Percentiles rank a stretch among this genome's conserved stretches.
These are phyloP conservation scores for Periphyllus acericola DNA, from an alignment of 2,888 invertebrate species.

Conservation along the genomic window DNA sequence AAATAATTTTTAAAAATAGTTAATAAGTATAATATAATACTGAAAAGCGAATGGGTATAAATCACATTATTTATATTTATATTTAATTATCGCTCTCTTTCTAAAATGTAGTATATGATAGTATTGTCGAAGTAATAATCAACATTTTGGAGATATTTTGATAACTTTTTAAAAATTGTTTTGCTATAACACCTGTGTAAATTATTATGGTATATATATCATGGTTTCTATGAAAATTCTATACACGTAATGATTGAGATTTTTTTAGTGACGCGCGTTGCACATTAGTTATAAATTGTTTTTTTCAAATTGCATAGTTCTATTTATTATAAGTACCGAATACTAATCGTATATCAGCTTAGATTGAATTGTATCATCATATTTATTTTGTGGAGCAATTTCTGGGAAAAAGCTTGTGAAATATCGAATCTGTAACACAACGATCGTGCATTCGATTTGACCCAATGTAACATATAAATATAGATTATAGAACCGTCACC, in stretches of 20 bases:
- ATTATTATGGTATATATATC: too few species aligned
- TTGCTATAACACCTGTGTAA: too few species aligned
- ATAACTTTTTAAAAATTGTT: too few species aligned
- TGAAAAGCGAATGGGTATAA: not conserved
- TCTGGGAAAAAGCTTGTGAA: not conserved
- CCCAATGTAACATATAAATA: not conserved
- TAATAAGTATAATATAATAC: not conserved
- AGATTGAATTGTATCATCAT: not conserved
- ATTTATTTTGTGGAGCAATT: not conserved
- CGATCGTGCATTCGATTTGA: constrained; percentile 15
- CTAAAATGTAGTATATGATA: too few species aligned
- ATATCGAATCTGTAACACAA: not conserved
- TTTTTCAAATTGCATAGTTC: not conserved
- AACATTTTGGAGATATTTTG: too few species aligned
- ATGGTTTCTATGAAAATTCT: too few species aligned
- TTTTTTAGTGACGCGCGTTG: not conserved
- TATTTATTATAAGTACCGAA: not conserved
- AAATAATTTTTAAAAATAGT: not conserved
- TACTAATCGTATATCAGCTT: not conserved
- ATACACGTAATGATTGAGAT: too few species aligned
- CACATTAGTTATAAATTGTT: not conserved
- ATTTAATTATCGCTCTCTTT: not conserved
- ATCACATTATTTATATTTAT: not conserved
- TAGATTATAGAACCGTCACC: not conserved
- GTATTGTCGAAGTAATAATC: too few species aligned